These are phyloP conservation scores for Scortum barcoo DNA, from an alignment of 2,113 vertebrate genomes.

Conservation along the genomic window DNA sequence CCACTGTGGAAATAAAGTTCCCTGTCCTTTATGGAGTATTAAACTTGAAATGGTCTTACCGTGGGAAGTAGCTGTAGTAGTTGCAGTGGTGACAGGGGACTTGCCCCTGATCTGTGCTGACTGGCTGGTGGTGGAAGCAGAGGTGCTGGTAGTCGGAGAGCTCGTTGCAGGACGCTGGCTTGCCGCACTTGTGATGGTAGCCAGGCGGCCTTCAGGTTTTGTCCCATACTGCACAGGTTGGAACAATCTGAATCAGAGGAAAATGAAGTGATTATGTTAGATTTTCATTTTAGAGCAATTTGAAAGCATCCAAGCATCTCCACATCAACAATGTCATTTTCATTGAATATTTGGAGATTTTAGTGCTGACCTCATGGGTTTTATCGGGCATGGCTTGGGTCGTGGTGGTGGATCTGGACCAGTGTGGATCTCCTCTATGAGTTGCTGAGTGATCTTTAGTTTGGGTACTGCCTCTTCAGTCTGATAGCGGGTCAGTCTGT, in stretches of 20 bases:
- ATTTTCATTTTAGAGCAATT: slow-evolving; percentile 11
- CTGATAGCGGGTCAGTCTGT: slow-evolving; percentile 89
- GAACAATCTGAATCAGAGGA: slow-evolving; percentile 86
- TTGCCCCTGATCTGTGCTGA: slow-evolving; percentile 87
- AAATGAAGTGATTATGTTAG: background rate
- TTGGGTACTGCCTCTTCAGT: slow-evolving; percentile 89
- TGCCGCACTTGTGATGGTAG: slow-evolving; percentile 80
- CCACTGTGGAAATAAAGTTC: background rate
- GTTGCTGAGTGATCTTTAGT: slow-evolving; percentile 89
- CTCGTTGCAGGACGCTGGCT: slow-evolving; percentile 82
- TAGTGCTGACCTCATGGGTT: slow-evolving; percentile 89
- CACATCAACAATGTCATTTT: background rate
- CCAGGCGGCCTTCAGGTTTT: slow-evolving; percentile 91
- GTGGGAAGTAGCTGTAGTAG: slow-evolving; percentile 85
- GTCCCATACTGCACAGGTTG: slow-evolving; percentile 93
- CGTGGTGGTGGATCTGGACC: slow-evolving; percentile 84
- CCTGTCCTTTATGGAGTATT: background rate
- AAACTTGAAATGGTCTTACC: slow-evolving; percentile 80
- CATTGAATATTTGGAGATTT: background rate
- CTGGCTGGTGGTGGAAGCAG: slow-evolving; percentile 82
- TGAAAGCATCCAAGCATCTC: background rate
- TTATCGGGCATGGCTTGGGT: slow-evolving; percentile 89
- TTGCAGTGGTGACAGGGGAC: slow-evolving; percentile 84
- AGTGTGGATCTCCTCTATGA: slow-evolving; percentile 93
- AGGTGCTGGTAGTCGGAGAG: slow-evolving; percentile 75